Evolutionary conservation across 2,113 vertebrate species (phyloP).

Genomic region (Eonycteris spelaea): DNA sequence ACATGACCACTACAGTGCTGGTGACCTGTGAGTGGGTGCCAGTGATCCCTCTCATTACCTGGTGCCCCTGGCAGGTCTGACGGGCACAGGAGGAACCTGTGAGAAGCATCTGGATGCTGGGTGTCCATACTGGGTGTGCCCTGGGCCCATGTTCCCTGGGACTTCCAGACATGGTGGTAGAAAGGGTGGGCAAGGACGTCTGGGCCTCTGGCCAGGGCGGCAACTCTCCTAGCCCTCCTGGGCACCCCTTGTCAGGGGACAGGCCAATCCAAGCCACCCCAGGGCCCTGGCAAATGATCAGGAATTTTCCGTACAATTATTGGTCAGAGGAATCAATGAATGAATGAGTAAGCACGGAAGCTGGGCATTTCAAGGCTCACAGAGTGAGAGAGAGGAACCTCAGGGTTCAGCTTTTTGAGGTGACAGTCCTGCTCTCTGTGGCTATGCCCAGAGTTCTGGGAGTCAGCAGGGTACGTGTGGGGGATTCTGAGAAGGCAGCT

Average conservation of each 20-base stretch:
- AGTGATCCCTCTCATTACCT: background rate
- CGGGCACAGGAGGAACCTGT: background rate
- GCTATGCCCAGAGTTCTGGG: background rate
- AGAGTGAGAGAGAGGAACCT: fast-evolving
- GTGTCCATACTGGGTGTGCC: background rate
- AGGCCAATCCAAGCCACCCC: background rate
- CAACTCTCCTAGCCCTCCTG: background rate
- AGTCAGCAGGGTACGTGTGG: background rate
- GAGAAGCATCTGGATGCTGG: background rate
- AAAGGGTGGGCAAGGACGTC: background rate
- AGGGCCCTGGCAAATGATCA: background rate
- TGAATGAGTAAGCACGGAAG: background rate
- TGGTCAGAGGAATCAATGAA: background rate
- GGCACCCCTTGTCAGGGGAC: background rate
- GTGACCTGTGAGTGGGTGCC: background rate
- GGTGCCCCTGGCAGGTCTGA: background rate
- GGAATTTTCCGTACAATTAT: background rate
- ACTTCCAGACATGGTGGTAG: background rate
- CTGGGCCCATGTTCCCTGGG: background rate
- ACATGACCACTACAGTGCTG: too few species aligned
- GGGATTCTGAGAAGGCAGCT: background rate
- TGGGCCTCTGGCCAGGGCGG: background rate
- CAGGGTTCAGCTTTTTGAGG: background rate
- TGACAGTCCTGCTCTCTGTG: background rate
- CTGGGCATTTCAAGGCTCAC: fast-evolving